Evolutionary conservation across 2,888 invertebrate species (phyloP), one percentile per base, ranked within the genome.

Genomic region (Eulithis prunata): DNA sequence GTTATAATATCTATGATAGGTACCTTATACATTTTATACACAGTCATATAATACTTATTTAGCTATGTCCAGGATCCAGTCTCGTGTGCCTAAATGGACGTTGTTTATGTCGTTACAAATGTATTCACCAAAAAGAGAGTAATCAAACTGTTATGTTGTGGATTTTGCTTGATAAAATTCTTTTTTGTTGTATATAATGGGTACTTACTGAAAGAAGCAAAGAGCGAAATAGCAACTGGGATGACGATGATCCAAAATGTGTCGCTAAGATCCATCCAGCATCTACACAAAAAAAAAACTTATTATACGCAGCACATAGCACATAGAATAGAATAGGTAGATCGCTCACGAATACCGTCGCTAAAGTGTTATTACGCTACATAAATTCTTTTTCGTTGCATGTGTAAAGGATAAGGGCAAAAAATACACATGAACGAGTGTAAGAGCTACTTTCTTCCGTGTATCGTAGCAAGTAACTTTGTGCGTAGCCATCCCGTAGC

Each of bases 231-330:
- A 12, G 93, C 88, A 1, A 96, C 95, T 0, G 96, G 96, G 51
- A 94, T 88, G 46, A 92, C 93, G 62, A 96, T 91, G 65, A 96
- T 94, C 95, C 95, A 95, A 68, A 94, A 89, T n/a, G 94, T 90
- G 66, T 94, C 87, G 70, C 94, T 95, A 55, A 95, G 93, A 55
- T 94, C 93, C 81, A 95, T 94, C 96, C 96, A 96, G 84, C 96
- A 96, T 70, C 96, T 96, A 76, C 52, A 77, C 62, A 52, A 74
- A 70, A 3, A 51, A n/a, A 41, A 7, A 38, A 1, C 41, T 41
- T 8, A 8, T 41, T 41, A 41, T 41, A 41, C 21, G 2, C 21
- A 21, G 21, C 21, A 21, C 21, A 21, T 21, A 21, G 21, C 21
- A 21, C 21, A 21, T 21, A 21, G 21, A 21, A 21, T 21, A 21